phyloP scores from a whole-genome alignment of 2,797 vertebrate species.

The Schizopygopsis malacanthus region DNA sequence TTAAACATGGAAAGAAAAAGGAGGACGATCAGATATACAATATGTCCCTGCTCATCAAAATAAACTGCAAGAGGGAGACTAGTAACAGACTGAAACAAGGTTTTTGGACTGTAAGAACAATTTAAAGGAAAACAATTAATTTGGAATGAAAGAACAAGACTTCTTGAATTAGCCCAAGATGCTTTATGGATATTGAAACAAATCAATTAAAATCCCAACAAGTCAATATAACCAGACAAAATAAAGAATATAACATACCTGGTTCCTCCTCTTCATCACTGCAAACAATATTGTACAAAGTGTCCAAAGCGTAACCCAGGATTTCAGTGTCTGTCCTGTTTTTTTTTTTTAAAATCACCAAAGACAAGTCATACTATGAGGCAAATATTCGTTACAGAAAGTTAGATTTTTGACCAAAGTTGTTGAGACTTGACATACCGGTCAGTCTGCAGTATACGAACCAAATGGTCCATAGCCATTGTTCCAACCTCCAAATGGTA shows the following conservation, averaged over 20 bases:
- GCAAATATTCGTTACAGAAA: background rate
- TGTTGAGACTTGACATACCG: slow-evolving; percentile 77
- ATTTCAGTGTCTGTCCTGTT: slow-evolving; percentile 97
- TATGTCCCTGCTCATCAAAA: slow-evolving; percentile 66
- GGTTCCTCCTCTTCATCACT: slow-evolving; percentile 96
- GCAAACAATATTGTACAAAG: slow-evolving; percentile 94
- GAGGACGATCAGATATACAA: slow-evolving; percentile 74
- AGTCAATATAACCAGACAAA: background rate
- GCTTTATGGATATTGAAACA: background rate
- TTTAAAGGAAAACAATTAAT: background rate
- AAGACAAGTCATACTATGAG: background rate
- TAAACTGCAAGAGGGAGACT: slow-evolving; percentile 43
- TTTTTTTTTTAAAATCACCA: background rate
- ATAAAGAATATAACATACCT: slow-evolving; percentile 77
- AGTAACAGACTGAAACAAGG: background rate
- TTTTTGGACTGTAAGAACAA: background rate
- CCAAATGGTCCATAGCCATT: slow-evolving; percentile 93
- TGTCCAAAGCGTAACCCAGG: slow-evolving; percentile 98
- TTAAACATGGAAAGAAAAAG: slow-evolving; percentile 88
- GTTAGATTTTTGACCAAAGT: background rate
- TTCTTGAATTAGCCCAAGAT: background rate
- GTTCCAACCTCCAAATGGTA: slow-evolving; percentile 95
- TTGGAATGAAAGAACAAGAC: background rate
- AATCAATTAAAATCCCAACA: background rate
- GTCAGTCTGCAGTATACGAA: slow-evolving; percentile 93